Percentiles rank a stretch among this genome's conserved stretches.
Evolutionary conservation across 1,140 invertebrate genomes (phyloP).

Genomic region (Hormaphis cornu): DNA sequence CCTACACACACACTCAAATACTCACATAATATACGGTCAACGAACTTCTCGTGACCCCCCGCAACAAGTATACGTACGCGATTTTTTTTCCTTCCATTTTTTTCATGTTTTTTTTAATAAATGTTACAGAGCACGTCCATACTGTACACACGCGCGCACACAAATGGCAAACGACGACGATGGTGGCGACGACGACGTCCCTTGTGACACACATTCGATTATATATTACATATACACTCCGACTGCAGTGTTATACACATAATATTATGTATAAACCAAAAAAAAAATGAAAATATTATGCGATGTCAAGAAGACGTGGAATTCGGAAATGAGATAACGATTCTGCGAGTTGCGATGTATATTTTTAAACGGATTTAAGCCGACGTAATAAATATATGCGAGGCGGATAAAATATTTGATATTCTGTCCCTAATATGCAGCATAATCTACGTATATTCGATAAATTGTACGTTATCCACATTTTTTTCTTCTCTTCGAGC

Average conservation of each 20-base stretch:
- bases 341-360: no score
- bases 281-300: no score
- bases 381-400: no score
- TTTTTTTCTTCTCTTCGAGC: no score
- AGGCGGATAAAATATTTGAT: no score
- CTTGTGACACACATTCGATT: conserved; percentile 19
- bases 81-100: conserved; percentile 4
- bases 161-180: neutral
- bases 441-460: no score
- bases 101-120: neutral
- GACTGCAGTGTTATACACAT: neutral
- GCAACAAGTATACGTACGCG: conserved; percentile 24
- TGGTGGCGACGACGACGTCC: neutral
- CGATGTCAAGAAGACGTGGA: no score
- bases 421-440: no score
- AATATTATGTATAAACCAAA: neutral
- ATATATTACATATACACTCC: neutral
- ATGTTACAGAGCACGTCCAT: conserved; percentile 9
- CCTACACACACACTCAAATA: neutral
- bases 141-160: neutral
- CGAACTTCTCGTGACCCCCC: conserved; percentile 29
- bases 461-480: no score
- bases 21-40: neutral
- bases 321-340: no score
- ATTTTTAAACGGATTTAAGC: no score